Evolutionary conservation across 2,797 vertebrate species (phyloP).

Genomic region (Sitta carolinensis): DNA sequence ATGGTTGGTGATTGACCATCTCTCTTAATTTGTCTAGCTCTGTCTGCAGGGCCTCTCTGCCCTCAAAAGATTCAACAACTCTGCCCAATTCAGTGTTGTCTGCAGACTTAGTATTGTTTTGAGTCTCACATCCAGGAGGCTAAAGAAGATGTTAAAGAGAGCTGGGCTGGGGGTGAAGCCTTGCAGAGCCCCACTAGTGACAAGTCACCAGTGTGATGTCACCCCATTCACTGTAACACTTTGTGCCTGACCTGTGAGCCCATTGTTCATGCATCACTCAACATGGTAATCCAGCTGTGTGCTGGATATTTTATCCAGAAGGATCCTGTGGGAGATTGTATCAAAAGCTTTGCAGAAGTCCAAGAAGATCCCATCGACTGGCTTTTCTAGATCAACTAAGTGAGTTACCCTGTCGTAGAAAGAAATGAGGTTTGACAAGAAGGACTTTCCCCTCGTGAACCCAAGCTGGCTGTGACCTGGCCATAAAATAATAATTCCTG

Average conservation of each 20-base stretch:
- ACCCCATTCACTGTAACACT: background rate
- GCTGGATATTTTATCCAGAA: background rate
- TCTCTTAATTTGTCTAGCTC: background rate
- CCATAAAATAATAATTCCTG: background rate
- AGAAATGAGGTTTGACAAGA: rapidly evolving
- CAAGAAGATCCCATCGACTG: background rate
- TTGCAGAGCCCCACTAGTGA: background rate
- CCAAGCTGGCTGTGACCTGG: background rate
- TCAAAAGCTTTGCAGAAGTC: background rate
- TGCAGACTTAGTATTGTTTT: background rate
- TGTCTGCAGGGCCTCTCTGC: background rate
- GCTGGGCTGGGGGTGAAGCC: background rate
- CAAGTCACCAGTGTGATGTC: too few relatives aligned
- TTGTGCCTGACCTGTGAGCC: rapidly evolving
- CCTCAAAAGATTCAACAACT: too few relatives aligned
- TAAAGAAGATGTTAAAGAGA: background rate
- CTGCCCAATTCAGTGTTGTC: too few relatives aligned
- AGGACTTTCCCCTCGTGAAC: background rate
- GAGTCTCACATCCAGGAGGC: background rate
- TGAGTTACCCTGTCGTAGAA: rapidly evolving
- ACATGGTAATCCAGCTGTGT: too few relatives aligned
- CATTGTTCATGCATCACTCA: background rate
- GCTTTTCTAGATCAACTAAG: background rate
- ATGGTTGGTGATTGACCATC: background rate
- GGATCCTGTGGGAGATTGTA: rapidly evolving